These are phyloP conservation scores for Martes martes DNA, from an alignment of 2,113 vertebrate genomes.

Conservation along the genomic window DNA sequence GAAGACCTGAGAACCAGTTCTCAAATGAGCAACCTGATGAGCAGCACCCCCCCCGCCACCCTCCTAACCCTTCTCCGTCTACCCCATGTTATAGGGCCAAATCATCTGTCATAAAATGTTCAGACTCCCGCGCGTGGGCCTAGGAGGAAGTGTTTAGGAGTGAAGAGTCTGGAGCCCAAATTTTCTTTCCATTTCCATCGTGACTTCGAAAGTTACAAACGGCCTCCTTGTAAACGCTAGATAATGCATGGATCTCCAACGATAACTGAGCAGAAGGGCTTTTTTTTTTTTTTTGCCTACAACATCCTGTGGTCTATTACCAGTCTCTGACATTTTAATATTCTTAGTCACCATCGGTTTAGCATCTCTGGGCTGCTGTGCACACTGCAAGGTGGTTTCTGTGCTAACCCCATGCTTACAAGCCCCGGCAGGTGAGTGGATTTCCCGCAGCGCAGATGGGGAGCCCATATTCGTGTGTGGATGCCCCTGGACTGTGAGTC, in stretches of 20 bases:
- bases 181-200: not conserved
- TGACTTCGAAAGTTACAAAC: slow-evolving; percentile 26
- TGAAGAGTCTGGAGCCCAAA: not conserved
- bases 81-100: too few species aligned
- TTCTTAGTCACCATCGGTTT: not conserved
- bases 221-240: slow-evolving; percentile 22
- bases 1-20: not conserved
- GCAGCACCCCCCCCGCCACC: too few species aligned
- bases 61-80: not conserved
- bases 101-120: not conserved
- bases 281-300: not conserved
- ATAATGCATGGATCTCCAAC: slow-evolving; percentile 24
- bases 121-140: not conserved
- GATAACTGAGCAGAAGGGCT: not conserved
- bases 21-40: not conserved
- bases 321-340: not conserved
- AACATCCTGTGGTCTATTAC: not conserved
- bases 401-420: not conserved
- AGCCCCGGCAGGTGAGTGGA: too few species aligned
- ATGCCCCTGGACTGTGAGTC: not conserved
- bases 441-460: not conserved
- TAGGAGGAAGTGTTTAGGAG: not conserved
- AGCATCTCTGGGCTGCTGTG: not conserved
- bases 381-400: not conserved
- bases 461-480: not conserved